These are phyloP conservation scores for Dipodomys spectabilis DNA, from an alignment of 2,113 vertebrate species.

Conservation along the genomic window DNA sequence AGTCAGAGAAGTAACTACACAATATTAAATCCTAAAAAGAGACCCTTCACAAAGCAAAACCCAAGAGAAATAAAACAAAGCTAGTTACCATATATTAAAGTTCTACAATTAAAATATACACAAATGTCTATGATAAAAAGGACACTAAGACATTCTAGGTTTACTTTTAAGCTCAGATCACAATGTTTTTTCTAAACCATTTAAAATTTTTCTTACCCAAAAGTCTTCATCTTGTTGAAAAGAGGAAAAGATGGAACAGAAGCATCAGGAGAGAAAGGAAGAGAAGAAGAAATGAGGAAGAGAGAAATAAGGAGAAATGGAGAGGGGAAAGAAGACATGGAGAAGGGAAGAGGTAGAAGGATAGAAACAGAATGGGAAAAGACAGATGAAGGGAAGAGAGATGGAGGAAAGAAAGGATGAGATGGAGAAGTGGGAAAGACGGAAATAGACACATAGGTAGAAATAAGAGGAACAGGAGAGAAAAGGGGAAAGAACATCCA, in stretches of 20 bases:
- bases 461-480: background rate
- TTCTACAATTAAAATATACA: conserved; percentile 76
- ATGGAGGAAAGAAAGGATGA: background rate
- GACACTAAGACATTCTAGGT: conserved; percentile 53
- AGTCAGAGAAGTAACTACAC: conserved; percentile 74
- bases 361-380: too few relatives aligned
- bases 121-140: conserved; percentile 72
- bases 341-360: background rate
- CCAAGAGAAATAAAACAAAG: conserved; percentile 50
- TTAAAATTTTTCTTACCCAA: conserved; percentile 64
- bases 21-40: conserved; percentile 59
- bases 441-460: background rate
- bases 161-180: conserved; percentile 67
- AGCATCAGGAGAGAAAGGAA: background rate
- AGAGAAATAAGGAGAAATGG: background rate
- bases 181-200: conserved; percentile 48
- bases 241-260: background rate
- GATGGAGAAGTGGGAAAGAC: background rate
- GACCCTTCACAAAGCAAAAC: conserved; percentile 70
- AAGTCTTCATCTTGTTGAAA: conserved; percentile 60
- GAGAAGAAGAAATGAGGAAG: background rate
- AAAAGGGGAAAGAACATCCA: background rate
- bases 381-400: background rate
- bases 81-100: conserved; percentile 81
- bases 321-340: background rate